Evolutionary conservation across 2,797 vertebrate genomes (phyloP).

Genomic region (Lateolabrax maculatus): DNA sequence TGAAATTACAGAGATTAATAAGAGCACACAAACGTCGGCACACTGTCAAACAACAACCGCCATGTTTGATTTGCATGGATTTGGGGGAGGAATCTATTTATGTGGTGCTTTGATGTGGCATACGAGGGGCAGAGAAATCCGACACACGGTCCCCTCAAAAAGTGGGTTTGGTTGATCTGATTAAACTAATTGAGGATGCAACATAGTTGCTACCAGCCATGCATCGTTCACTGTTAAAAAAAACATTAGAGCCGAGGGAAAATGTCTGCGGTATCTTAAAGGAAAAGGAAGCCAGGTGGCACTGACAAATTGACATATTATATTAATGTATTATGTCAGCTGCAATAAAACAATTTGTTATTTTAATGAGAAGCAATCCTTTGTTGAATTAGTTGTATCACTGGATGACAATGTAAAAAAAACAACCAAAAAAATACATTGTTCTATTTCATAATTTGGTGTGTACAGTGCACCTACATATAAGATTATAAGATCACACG

Average conservation of each 20-base stretch:
- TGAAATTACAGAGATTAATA: constrained; percentile 83
- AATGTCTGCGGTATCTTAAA: neutral
- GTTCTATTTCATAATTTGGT: no score
- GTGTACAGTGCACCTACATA: neutral
- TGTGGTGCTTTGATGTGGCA: constrained; percentile 58
- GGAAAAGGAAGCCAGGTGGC: neutral
- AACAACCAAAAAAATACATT: no score
- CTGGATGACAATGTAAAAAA: neutral
- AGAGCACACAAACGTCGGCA: constrained; percentile 54
- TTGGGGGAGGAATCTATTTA: constrained; percentile 68
- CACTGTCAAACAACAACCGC: constrained; percentile 70
- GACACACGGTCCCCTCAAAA: constrained; percentile 32
- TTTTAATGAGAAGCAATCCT: neutral
- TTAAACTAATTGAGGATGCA: constrained; percentile 50
- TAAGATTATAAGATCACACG: neutral
- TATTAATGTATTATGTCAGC: neutral
- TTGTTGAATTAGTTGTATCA: neutral
- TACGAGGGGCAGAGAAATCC: constrained; percentile 23
- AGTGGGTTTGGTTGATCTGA: constrained; percentile 48
- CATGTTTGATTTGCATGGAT: constrained; percentile 77
- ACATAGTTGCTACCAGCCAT: constrained; percentile 17
- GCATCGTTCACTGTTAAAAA: constrained; percentile 27
- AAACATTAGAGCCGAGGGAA: neutral
- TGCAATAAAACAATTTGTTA: neutral
- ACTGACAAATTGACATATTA: neutral